Base-by-base conservation (phyloP, 2,888 invertebrate genomes). In the Hipparchia sbordonii region DNA sequence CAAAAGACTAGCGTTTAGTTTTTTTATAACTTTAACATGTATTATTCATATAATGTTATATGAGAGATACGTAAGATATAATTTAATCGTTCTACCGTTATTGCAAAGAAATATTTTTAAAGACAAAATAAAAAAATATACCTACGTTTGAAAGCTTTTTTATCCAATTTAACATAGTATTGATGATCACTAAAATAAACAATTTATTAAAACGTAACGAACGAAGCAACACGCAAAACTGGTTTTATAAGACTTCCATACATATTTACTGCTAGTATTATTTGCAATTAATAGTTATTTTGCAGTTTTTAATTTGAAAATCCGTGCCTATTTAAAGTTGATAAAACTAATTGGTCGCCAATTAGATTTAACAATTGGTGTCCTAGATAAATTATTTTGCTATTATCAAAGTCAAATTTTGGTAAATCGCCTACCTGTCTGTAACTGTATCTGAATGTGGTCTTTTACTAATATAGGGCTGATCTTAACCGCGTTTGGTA, bases 1-100 rank as follows among this genome's bases (percentile, higher is more conserved):
- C 54, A 67, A 54, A 67, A 23, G 33, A 54, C 39, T 72, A 67
- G 67, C 60, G 61, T 67, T 66, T 57, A 56, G 51, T 13, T 70
- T 23, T 23, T 23, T 23, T 62, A 52, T 67, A 67, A 72, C 67
- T 61, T 33, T 65, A 71, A 71, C 66, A 66, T 71, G 8, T 39
- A 56, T 54, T 7, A 13, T 13, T 45, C 39, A 39, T 39, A 39
- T 39, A 39, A 39, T 39, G 39, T 39, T 39, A 5, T 39, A 39
- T 39, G 39, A 39, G 39, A 4, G 2, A 39, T 39, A 39, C 3
- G 39, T 5, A 23, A 23, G 23, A 23, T 23, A 0, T 39, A 39
- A 4, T 39, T 39, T 39, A 39, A 39, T 39, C 2, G 2, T 39
- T 39, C 5, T 39, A 39, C 39, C 39, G 39, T 5, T 39, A 39